Percentiles rank a stretch among this genome's conserved stretches.
These are phyloP conservation scores for Hypanus sabinus DNA, from an alignment of 2,113 vertebrate species.

Conservation along the genomic window DNA sequence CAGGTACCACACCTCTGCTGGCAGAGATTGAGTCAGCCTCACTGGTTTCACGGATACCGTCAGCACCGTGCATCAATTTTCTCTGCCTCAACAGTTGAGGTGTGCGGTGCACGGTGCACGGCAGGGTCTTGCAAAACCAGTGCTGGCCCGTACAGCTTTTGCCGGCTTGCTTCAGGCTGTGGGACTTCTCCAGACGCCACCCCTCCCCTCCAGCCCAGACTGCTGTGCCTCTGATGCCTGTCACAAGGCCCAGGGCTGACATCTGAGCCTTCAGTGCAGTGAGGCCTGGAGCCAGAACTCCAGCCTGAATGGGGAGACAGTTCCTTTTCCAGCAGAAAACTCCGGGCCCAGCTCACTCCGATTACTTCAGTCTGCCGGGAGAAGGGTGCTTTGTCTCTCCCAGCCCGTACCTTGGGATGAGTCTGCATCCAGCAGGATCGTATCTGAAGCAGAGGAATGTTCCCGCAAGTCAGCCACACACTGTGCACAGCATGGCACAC, in stretches of 20 bases:
- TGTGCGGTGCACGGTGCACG: neutral
- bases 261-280: neutral
- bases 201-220: neutral
- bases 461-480: no score
- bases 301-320: neutral
- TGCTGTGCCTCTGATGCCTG: neutral
- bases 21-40: neutral
- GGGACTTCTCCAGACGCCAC: neutral
- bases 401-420: neutral
- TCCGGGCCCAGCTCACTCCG: neutral
- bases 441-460: neutral
- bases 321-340: neutral
- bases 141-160: neutral
- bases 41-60: neutral
- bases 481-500: neutral
- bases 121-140: neutral
- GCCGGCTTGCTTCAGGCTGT: neutral
- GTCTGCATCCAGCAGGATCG: neutral
- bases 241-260: neutral
- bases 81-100: neutral
- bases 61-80: neutral
- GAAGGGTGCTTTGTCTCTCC: neutral
- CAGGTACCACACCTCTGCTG: neutral
- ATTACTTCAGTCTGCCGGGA: neutral
- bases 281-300: neutral